Evolutionary conservation across 2,797 vertebrate genomes (phyloP).

Genomic region (Ctenopoma kingsleyae): DNA sequence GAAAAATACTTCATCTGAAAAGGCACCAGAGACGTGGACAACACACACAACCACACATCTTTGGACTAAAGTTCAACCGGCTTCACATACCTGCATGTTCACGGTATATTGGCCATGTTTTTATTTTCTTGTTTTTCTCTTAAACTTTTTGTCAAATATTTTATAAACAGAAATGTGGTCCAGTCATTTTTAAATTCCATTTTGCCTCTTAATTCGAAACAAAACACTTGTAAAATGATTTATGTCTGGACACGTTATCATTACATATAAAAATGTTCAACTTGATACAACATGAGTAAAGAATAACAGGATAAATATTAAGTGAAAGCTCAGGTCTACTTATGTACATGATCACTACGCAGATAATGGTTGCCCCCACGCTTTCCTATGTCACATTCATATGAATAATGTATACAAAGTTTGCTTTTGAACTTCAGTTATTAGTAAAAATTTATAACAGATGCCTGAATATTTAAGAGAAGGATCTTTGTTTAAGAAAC

Average conservation of each 20-base stretch:
- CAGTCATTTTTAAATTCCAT: constrained; percentile 51
- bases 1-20: constrained; percentile 36
- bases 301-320: constrained; percentile 62
- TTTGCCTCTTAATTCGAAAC: constrained; percentile 83
- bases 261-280: constrained; percentile 74
- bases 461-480: neutral
- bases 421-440: constrained; percentile 5
- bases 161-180: constrained; percentile 76
- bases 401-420: constrained; percentile 1
- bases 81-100: constrained; percentile 83
- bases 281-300: constrained; percentile 63
- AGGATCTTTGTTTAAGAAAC: neutral
- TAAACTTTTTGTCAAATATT: constrained; percentile 69
- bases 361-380: constrained; percentile 96
- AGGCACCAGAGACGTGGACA: constrained; percentile 75
- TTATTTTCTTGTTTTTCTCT: constrained; percentile 72
- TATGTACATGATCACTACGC: constrained; percentile 83
- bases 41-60: constrained; percentile 77
- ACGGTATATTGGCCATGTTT: constrained; percentile 85
- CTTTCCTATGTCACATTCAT: constrained; percentile 74
- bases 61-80: constrained; percentile 77
- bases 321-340: constrained; percentile 73
- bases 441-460: neutral
- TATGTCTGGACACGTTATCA: constrained; percentile 86
- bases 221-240: constrained; percentile 88